phyloP scores from a whole-genome alignment of 2,113 vertebrate genomes.

The Caranx melampygus region DNA sequence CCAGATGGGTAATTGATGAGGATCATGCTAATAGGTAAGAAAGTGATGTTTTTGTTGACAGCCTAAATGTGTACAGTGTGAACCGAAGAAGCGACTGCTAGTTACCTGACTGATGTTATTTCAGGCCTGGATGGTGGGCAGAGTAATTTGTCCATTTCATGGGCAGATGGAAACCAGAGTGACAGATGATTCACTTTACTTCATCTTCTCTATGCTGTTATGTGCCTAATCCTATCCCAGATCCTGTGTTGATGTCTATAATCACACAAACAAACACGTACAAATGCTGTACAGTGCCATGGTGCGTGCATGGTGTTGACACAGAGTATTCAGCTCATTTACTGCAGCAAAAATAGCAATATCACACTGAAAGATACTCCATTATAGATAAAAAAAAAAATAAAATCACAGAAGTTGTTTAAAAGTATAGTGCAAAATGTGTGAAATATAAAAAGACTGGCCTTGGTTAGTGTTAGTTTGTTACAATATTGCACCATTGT shows the following conservation, averaged over 20 bases:
- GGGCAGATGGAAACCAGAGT: slow-evolving; percentile 65
- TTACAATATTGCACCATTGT: background rate
- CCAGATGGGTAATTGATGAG: slow-evolving; percentile 70
- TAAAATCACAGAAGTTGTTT: too few relatives aligned
- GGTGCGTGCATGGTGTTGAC: background rate
- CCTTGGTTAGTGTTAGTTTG: background rate
- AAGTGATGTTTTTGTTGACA: slow-evolving; percentile 32
- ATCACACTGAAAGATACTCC: background rate
- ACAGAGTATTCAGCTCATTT: slow-evolving; percentile 21
- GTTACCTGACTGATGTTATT: slow-evolving; percentile 45
- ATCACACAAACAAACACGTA: slow-evolving; percentile 52
- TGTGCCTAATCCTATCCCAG: slow-evolving; percentile 44
- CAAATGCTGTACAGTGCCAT: slow-evolving; percentile 16
- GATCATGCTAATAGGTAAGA: slow-evolving; percentile 34
- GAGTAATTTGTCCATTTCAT: slow-evolving; percentile 55
- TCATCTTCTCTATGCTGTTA: slow-evolving; percentile 44
- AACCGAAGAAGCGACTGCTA: slow-evolving; percentile 23
- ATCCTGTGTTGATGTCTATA: slow-evolving; percentile 49
- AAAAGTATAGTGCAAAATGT: background rate
- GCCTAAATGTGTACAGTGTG: slow-evolving; percentile 27
- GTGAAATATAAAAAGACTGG: background rate
- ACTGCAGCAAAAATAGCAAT: slow-evolving; percentile 2
- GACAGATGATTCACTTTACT: slow-evolving; percentile 66
- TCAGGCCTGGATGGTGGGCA: slow-evolving; percentile 42
- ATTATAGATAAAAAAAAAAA: background rate